Evolutionary conservation across 2,797 vertebrate species (phyloP), one percentile per base, ranked within the genome.

Genomic region (Enteromius thamalakanensis): DNA sequence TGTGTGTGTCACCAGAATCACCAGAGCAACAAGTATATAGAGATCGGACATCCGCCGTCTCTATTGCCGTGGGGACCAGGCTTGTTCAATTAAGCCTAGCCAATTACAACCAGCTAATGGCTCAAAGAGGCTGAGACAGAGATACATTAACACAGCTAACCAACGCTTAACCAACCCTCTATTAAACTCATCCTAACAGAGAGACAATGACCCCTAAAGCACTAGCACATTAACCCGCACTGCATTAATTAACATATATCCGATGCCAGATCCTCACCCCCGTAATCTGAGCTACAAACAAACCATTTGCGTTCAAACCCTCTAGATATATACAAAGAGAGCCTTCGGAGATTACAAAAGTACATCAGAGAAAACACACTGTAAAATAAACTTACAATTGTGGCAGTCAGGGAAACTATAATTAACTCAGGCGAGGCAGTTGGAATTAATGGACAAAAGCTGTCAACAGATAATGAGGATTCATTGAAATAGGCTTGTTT

Each of bases 171-270:
- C 71, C 71, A 82, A 45, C 60, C 80, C 34, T 82, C 45, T 55
- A 82, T 82, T 76, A 82, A 47, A 67, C 45, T 53, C 71, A 76
- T 76, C 80, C 62, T 55, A 68, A 60, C 53, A 37, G 71, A 51
- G 55, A 64, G 55, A 76, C 80, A 49, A 80, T 83, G 84, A 87
- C 71, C 80, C 76, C 64, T 23, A 49, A 76, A 83, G 62, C 81
- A 76, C 70, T 45, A 69, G 58, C 53, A 49, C 45, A 82, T 82
- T 75, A 82, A 75, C 45, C 58, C 45, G 29, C 60, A 53, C n/a
- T 29, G 60, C 34, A 67, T 26, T 37, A 67, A 76, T 82, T 42
- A 65, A 67, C 62, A 71, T 81, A 21, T 51, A 76, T 67, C 71
- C 45, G 3, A 14, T 3, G 45, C 32, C 55, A 75, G 4, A 64